Evolutionary conservation across 2,888 invertebrate genomes (phyloP), one percentile per base, ranked within the genome.

Genomic region (Eudasyphora cyanicolor): DNA sequence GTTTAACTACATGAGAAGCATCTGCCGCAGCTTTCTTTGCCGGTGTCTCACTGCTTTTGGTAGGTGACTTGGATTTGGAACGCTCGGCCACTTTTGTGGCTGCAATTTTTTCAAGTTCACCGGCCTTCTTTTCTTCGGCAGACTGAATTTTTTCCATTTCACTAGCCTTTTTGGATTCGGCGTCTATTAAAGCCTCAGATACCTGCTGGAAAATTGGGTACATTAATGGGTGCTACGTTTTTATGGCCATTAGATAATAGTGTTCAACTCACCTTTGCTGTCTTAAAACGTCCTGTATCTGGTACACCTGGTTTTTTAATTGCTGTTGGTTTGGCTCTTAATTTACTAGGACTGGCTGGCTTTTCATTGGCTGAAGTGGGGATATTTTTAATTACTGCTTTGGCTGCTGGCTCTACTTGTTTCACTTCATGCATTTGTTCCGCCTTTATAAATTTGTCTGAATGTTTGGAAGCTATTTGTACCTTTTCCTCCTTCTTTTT

Each of bases 81-180:
- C 51, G 62, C 24, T 79, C 75, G 4, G 85, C 38, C 2, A 78
- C 85, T 62, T 85, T 85, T 0, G 76, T 54, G 4, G 85, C 85
- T 7, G 87, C 86, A n/a, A 86, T 75, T 75, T 89, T 89, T 77
- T 89, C 88, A 19, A 87, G 70, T 69, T 89, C 88, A 62, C 86
- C 86, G 2, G 64, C 6, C n/a, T 45, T 62, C n/a, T 45, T n/a
- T n/a, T n/a, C n/a, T n/a, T n/a, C n/a, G n/a, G n/a, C n/a, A n/a
- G n/a, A n/a, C n/a, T n/a, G n/a, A n/a, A n/a, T n/a, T n/a, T n/a
- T n/a, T n/a, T n/a, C n/a, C n/a, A n/a, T n/a, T n/a, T n/a, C n/a
- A n/a, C n/a, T n/a, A n/a, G n/a, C n/a, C n/a, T n/a, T n/a, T 76
- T 38, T 45, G 54, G 57, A 19, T 32, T 71, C 51, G 6, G 38